A percentile compares a stretch with the other conserved stretches of the same genome.
phyloP scores from a whole-genome alignment of 2,888 invertebrate genomes.

The Lithophane semibrunnea region DNA sequence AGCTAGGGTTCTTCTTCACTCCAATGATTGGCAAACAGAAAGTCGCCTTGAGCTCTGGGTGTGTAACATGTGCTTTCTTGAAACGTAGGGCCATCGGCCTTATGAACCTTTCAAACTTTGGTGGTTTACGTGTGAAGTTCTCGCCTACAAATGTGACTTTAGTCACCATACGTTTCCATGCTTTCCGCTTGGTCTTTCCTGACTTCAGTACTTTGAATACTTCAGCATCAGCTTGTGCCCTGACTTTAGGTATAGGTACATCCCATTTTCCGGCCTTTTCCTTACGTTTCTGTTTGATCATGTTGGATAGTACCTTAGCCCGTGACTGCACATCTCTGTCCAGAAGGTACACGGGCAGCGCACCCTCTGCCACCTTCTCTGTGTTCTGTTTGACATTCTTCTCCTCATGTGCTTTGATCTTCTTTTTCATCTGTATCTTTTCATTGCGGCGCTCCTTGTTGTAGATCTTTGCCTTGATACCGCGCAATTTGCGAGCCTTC shows the following conservation, averaged over 20 bases:
- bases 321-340: constrained; percentile 98
- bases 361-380: constrained; percentile 96
- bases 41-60: constrained; percentile 99
- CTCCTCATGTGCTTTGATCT: constrained; percentile 99
- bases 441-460: constrained; percentile 99
- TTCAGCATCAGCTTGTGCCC: constrained; percentile 98
- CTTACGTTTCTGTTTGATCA: constrained; percentile 99
- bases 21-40: constrained; percentile 99
- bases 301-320: constrained; percentile 99
- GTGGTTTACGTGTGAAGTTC: constrained; percentile 99
- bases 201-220: constrained; percentile 98
- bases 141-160: constrained; percentile 99
- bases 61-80: constrained; percentile 99
- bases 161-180: constrained; percentile 99
- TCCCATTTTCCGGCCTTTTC: constrained; percentile 99
- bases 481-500: constrained; percentile 97
- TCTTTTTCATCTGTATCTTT: constrained; percentile 99
- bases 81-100: constrained; percentile 99
- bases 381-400: constrained; percentile 96
- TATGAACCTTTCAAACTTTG: constrained; percentile 99
- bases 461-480: constrained; percentile 99
- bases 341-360: constrained; percentile 98
- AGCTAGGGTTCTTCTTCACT: constrained; percentile 99
- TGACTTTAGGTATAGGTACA: constrained; percentile 99
- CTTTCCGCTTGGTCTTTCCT: constrained; percentile 98